phyloP scores from a whole-genome alignment of 1,140 invertebrate genomes.

The Orius insidiosus region DNA sequence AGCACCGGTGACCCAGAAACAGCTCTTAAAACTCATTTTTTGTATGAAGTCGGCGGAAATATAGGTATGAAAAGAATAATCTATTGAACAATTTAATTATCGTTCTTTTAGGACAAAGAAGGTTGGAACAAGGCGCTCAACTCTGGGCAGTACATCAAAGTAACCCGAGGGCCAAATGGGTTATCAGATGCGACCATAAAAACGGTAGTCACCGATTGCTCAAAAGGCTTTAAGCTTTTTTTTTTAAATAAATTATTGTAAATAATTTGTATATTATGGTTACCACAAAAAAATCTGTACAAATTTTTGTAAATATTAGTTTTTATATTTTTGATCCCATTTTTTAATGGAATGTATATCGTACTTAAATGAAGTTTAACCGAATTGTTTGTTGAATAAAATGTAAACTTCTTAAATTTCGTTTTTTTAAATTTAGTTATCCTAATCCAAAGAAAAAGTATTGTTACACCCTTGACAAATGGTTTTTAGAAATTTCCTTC shows the following conservation, averaged over 20 bases:
- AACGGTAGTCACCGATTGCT: slow-evolving; percentile 20
- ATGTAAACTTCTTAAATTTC: no score
- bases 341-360: no score
- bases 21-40: slow-evolving; percentile 30
- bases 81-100: background rate
- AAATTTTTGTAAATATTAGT: no score
- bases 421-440: no score
- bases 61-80: slow-evolving; percentile 27
- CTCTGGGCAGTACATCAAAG: slow-evolving; percentile 30
- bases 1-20: slow-evolving; percentile 28
- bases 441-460: no score
- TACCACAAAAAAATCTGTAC: no score
- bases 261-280: no score
- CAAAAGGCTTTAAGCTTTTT: background rate
- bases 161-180: slow-evolving; percentile 34
- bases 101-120: slow-evolving; percentile 26
- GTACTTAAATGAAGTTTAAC: no score
- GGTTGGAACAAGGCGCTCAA: slow-evolving; percentile 28
- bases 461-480: no score
- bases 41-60: slow-evolving; percentile 37
- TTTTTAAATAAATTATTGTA: background rate
- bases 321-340: no score
- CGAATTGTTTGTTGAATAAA: no score
- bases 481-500: no score
- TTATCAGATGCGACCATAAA: slow-evolving; percentile 26